phyloP scores from a whole-genome alignment of 2,888 invertebrate genomes.

The Podotricha telesiphe region DNA sequence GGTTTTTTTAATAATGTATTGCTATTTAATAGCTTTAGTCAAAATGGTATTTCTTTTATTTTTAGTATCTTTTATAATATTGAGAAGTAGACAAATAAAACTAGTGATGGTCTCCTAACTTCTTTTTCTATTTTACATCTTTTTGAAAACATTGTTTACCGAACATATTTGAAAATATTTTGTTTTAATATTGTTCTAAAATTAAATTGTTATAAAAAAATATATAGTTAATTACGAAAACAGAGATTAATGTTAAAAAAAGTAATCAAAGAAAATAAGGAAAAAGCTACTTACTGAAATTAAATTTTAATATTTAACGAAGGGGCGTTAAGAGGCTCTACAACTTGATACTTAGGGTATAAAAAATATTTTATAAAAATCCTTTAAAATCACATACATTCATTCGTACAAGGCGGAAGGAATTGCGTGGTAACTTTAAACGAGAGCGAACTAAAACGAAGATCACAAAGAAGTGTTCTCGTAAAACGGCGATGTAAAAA shows the following conservation, averaged over 20 bases:
- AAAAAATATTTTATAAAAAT: constrained; percentile 39
- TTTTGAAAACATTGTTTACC: too few species aligned
- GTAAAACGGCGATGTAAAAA: constrained; percentile 68
- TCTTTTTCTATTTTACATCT: too few species aligned
- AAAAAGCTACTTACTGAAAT: constrained; percentile 9
- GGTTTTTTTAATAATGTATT: constrained; percentile 33
- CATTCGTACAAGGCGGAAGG: constrained; percentile 44
- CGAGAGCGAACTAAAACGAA: constrained; percentile 50
- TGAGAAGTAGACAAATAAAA: too few species aligned
- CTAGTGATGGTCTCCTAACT: too few species aligned
- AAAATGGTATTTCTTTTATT: constrained; percentile 4
- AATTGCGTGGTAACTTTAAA: constrained; percentile 46
- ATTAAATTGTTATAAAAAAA: background rate
- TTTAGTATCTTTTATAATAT: background rate
- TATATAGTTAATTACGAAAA: background rate
- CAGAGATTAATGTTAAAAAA: background rate
- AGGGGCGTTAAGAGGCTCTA: constrained; percentile 4
- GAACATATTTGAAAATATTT: too few species aligned
- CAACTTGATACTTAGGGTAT: constrained; percentile 17
- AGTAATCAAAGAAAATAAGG: constrained; percentile 18
- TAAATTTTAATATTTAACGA: constrained; percentile 18
- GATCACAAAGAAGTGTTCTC: constrained; percentile 68
- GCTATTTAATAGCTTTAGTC: constrained; percentile 9
- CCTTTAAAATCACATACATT: background rate
- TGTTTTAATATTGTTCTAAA: too few species aligned